Base-by-base conservation (phyloP, 2,797 vertebrate species). In the Etheostoma nigrum region DNA sequence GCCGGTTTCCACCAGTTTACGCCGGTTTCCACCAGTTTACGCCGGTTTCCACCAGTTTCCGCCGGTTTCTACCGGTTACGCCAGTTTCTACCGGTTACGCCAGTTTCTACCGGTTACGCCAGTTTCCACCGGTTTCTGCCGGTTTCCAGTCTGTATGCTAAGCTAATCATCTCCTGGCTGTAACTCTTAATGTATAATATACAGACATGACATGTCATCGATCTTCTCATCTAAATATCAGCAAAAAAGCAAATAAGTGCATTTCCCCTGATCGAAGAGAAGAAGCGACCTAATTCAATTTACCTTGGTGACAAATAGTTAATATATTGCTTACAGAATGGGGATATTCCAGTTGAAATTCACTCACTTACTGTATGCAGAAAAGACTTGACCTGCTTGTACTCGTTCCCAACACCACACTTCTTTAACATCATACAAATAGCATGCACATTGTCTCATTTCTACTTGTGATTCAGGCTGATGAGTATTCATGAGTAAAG, bases 401-500 rank as follows among this genome's bases (percentile, higher is more conserved):
- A 25, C 47, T 36, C 1, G 40, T 16, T 5, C 19, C 42, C 5
- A 8, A 36, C 21, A 21, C 27, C 15, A 44, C 13, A 54, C 15
- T 52, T 40, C 8, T 18, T 59, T 9, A 30, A 36, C 53, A 16
- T 70, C 19, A 8, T 45, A 54, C 42, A 55, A 11, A 15, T 9
- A 15, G 25, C 10, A 4, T 5, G 18, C 42, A 40, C 42, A 40
- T 16, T 13, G n/a, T 42, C 55, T 70, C 19, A 60, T 64, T 64
- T 36, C 36, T 51, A 14, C 40, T 25, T 27, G 23, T 2, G 9
- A 71, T 42, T 74, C 55, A 61, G 58, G 6, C 47, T 47, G 23
- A 63, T 49, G 59, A 36, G 62, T 36, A 49, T 23, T 67, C 44
- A 36, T 49, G 44, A 54, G 48, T 55, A 40, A 51, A 59, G 47